These are phyloP conservation scores for Dallia pectoralis DNA, from an alignment of 2,797 vertebrate species.

Conservation along the genomic window DNA sequence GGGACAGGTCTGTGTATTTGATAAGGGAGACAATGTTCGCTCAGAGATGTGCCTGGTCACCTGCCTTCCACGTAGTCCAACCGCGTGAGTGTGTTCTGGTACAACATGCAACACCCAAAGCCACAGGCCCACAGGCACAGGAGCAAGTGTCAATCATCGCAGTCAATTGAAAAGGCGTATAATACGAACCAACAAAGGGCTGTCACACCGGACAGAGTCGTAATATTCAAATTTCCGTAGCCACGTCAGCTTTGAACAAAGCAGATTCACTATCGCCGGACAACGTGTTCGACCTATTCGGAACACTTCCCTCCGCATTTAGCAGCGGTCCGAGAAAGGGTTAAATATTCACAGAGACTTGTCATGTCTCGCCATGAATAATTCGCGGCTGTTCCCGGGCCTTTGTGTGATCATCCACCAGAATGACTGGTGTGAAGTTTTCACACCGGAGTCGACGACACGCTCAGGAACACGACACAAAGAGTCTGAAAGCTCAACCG, in stretches of 20 bases:
- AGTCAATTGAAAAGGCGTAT: neutral
- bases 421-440: conserved; percentile 41
- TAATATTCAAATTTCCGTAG: too few relatives aligned
- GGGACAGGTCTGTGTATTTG: neutral
- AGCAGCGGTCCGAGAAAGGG: conserved; percentile 44
- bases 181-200: neutral
- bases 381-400: conserved; percentile 61
- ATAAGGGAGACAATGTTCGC: too few relatives aligned
- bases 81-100: neutral
- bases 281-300: conserved; percentile 41
- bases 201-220: neutral
- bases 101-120: neutral
- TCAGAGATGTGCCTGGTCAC: too few relatives aligned
- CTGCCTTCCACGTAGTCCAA: neutral
- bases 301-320: conserved; percentile 37
- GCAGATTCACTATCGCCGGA: neutral
- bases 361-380: conserved; percentile 58
- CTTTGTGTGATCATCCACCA: conserved; percentile 44
- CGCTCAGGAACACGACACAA: neutral
- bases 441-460: neutral
- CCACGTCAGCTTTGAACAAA: too few relatives aligned
- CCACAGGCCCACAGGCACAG: neutral
- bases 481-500: neutral
- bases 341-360: conserved; percentile 47
- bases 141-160: neutral